These are phyloP conservation scores for Pyrrhosoma nymphula DNA, from an alignment of 2,888 invertebrate genomes.

Conservation along the genomic window DNA sequence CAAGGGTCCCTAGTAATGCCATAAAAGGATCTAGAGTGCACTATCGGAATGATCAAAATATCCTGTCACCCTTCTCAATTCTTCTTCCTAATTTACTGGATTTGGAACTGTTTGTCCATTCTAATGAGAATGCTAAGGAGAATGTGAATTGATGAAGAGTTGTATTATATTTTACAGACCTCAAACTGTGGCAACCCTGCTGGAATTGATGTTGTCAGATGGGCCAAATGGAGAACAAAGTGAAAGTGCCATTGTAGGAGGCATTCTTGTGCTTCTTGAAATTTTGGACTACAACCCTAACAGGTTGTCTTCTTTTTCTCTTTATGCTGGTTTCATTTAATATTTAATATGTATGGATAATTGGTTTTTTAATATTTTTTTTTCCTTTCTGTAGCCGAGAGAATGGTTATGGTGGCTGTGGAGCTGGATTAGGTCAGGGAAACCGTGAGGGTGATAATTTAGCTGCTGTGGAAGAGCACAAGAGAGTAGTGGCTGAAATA, in stretches of 20 bases:
- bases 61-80: no score
- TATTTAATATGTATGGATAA: background rate
- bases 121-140: background rate
- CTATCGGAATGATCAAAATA: no score
- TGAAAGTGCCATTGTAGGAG: conserved; percentile 88
- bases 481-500: conserved; percentile 79
- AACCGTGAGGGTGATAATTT: conserved; percentile 77
- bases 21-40: no score
- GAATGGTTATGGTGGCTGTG: conserved; percentile 58
- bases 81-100: no score
- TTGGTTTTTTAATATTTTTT: background rate
- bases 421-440: conserved; percentile 73
- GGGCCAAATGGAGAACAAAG: conserved; percentile 78
- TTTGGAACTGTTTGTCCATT: no score
- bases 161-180: conserved; percentile 77
- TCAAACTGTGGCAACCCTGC: conserved; percentile 84
- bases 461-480: conserved; percentile 81
- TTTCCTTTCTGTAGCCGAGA: background rate
- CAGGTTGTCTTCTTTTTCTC: conserved; percentile 71
- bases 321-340: background rate
- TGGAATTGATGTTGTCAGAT: conserved; percentile 87
- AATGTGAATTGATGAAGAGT: background rate
- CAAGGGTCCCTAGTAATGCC: no score
- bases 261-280: conserved; percentile 88
- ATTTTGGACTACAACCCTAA: conserved; percentile 80